Evolutionary conservation across 2,888 invertebrate species (phyloP), one percentile per base, ranked within the genome.

Genomic region (Crioceris asparagi): DNA sequence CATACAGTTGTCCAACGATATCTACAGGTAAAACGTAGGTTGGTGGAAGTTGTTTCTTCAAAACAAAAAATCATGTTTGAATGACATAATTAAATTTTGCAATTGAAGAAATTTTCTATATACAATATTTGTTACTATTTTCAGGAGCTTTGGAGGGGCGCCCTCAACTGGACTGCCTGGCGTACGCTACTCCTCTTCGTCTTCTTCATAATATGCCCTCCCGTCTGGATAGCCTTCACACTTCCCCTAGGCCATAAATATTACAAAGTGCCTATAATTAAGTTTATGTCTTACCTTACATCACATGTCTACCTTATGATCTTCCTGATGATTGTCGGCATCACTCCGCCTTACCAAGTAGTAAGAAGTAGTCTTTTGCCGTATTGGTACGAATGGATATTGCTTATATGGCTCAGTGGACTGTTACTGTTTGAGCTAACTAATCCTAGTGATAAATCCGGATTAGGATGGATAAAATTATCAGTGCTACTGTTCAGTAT

Each of bases 201-300:
- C 57, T 78, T 85, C 49, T 90, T 97, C 62, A 79, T 97, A 56
- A 68, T 93, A 36, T 91, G 91, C 60, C 98, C 98, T 25, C 91
- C 96, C 4, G 82, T 97, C 19, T 98, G 96, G 96, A 71, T 96
- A 50, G 82, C 86, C 33, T 91, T 96, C 64, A 93, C 94, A 45
- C 77, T 96, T 60, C 96, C 96, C 35, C 69, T 94, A 59, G 90
- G 90, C 27, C 92, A 93, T 70, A 86, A 86, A 66, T 93, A 87
- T 69, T 90, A 93, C 72, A 91, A 94, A 73, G 91, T 97, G 56
- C 98, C 98, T 40, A 96, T 98, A 59, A 94, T 99, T 59, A 98
- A 98, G 69, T 99, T 98, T 69, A 96, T 97, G 87, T 94, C 96
- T 29, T 97, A 98, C 68, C 75, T 99, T 54, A 96, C 97, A 16